Evolutionary conservation across 2,113 vertebrate genomes (phyloP).

Genomic region (Trochalopteron elliotii): DNA sequence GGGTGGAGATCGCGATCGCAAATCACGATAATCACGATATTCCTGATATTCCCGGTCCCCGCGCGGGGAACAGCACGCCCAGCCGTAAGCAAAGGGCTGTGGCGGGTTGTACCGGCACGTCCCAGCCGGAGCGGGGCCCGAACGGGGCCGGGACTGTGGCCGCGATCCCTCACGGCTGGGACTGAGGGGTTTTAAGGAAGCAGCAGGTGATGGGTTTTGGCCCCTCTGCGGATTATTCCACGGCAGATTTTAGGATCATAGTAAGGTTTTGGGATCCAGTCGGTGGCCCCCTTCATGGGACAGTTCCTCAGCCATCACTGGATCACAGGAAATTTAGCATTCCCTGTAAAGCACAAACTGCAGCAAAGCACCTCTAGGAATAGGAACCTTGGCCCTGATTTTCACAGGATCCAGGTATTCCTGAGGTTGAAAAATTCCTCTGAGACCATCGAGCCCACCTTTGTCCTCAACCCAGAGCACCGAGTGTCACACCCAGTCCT

Average conservation of each 20-base stretch:
- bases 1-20: no score
- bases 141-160: accelerated
- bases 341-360: not conserved
- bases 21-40: not conserved
- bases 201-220: accelerated
- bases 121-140: no score
- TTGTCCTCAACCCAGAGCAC: no score
- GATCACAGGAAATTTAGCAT: not conserved
- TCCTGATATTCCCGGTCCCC: not conserved
- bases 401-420: not conserved
- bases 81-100: not conserved
- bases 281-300: accelerated
- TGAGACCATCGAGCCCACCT: accelerated
- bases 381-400: accelerated
- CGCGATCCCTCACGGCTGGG: not conserved
- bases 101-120: not conserved
- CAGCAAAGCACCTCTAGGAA: not conserved
- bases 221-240: not conserved
- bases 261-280: not conserved
- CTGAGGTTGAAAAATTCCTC: not conserved
- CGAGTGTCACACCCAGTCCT: accelerated
- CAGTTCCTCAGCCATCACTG: not conserved
- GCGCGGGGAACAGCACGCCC: not conserved
- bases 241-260: not conserved
- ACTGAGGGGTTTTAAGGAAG: not conserved